Evolutionary conservation across 2,113 vertebrate species (phyloP).

Genomic region (Clupea harengus): DNA sequence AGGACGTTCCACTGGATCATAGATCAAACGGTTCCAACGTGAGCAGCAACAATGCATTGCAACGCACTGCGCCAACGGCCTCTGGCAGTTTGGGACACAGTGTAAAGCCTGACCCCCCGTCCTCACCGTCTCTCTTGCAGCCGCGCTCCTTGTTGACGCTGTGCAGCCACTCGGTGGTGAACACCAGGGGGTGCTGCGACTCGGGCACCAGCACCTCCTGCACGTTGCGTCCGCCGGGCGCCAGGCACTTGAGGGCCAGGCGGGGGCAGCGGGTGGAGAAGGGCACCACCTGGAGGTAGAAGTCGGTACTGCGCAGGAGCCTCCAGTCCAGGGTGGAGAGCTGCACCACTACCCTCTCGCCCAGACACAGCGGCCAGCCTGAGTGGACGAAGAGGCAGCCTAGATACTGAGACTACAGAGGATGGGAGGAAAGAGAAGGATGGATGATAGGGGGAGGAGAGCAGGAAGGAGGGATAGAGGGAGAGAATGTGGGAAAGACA

Average conservation of each 20-base stretch:
- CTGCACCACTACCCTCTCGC: slow-evolving; percentile 83
- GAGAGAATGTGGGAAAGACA: background rate
- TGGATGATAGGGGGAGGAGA: no score
- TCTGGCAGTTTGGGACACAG: no score
- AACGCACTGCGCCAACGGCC: no score
- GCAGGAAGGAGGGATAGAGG: background rate
- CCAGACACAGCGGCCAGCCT: slow-evolving; percentile 86
- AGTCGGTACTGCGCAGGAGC: slow-evolving; percentile 82
- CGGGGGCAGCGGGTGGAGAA: slow-evolving; percentile 82
- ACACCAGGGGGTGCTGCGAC: slow-evolving; percentile 82
- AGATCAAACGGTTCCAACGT: no score
- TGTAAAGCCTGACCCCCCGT: background rate
- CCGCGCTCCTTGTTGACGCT: slow-evolving; percentile 86
- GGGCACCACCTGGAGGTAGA: slow-evolving; percentile 90
- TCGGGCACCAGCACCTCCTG: slow-evolving; percentile 82
- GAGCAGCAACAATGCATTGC: no score
- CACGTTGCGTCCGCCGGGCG: slow-evolving; percentile 79
- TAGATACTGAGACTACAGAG: slow-evolving; percentile 81
- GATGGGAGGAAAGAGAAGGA: background rate
- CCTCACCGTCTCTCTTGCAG: slow-evolving; percentile 74
- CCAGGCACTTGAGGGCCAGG: slow-evolving; percentile 84
- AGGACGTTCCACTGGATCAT: no score
- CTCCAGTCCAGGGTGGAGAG: slow-evolving; percentile 88
- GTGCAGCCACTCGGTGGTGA: slow-evolving; percentile 88
- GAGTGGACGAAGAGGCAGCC: slow-evolving; percentile 88